Evolutionary conservation across 2,113 vertebrate genomes (phyloP).

Genomic region (Crotophaga sulcirostris): DNA sequence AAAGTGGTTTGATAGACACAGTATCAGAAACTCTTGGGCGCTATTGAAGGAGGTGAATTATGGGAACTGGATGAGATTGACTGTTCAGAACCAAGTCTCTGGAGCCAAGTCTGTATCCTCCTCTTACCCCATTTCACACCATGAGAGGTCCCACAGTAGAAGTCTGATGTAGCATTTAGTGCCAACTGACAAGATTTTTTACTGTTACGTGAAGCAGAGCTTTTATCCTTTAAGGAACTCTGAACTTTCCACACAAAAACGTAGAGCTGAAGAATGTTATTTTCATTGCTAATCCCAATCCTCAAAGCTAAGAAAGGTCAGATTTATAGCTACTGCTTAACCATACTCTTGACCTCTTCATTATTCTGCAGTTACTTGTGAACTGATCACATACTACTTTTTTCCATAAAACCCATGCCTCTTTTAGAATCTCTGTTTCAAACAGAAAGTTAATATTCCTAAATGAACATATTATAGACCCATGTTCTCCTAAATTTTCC

Average conservation of each 20-base stretch:
- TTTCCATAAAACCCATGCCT: neutral
- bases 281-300: neutral
- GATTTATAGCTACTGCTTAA: neutral
- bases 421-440: neutral
- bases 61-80: neutral
- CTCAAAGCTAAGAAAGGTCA: neutral
- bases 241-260: neutral
- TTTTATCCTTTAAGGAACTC: neutral
- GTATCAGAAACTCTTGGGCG: neutral
- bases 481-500: neutral
- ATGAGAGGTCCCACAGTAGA: neutral
- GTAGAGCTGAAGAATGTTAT: neutral
- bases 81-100: neutral
- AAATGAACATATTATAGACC: neutral
- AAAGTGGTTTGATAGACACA: neutral
- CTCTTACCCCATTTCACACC: neutral
- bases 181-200: neutral
- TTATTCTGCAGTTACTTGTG: neutral
- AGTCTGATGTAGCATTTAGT: neutral
- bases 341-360: neutral
- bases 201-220: neutral
- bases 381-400: neutral
- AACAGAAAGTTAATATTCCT: neutral
- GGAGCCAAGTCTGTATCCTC: no score
- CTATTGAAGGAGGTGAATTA: neutral